Conservation (phyloP, 2,113 vertebrate genomes). For the Neolamprologus falcicula region DNA sequence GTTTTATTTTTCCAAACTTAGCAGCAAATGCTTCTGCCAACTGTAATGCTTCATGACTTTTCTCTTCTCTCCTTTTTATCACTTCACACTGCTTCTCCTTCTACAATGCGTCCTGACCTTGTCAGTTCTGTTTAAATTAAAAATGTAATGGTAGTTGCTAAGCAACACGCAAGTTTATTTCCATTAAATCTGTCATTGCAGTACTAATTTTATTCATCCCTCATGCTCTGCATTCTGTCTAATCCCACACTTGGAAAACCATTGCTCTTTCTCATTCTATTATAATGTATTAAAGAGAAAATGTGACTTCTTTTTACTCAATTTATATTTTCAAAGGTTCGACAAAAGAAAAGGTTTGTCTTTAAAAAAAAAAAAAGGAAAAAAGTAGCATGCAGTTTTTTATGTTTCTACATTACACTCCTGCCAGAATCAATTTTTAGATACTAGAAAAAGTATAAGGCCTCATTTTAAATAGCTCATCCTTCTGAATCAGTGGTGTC, state of each 20-base stretch:
- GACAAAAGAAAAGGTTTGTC: not conserved
- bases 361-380: not conserved
- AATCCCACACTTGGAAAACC: not conserved
- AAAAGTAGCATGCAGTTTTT: not conserved
- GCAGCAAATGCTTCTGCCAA: not conserved
- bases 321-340: not conserved
- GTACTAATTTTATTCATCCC: conserved; percentile 27
- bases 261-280: not conserved
- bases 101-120: not conserved
- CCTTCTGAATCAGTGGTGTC: not conserved
- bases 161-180: conserved; percentile 46
- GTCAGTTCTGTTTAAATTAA: not conserved
- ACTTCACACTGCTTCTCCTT: not conserved
- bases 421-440: not conserved
- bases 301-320: not conserved
- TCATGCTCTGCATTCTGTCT: conserved; percentile 16
- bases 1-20: not conserved
- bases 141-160: conserved; percentile 33
- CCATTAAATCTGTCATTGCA: conserved; percentile 25
- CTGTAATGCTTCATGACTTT: not conserved
- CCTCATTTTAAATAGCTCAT: not conserved
- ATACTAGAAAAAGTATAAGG: not conserved
- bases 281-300: not conserved
- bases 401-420: not conserved
- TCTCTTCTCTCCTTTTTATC: not conserved